phyloP scores from a whole-genome alignment of 2,113 vertebrate species.

The Dolichotis patagonum region DNA sequence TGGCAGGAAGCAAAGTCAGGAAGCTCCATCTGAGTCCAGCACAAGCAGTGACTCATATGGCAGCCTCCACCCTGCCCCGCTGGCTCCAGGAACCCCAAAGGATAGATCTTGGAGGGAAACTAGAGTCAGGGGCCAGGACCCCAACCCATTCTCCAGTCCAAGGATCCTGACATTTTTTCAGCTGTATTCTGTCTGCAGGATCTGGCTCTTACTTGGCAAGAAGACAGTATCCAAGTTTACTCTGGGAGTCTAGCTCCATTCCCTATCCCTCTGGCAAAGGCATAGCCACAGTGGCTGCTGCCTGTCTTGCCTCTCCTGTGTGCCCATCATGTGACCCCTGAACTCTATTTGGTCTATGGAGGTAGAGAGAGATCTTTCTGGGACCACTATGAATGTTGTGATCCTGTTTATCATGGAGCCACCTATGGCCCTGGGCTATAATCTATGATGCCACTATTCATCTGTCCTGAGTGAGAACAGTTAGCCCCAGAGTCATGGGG shows the following conservation, averaged over 20 bases:
- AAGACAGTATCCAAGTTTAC: neutral
- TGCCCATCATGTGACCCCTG: fast-evolving
- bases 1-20: neutral
- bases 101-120: neutral
- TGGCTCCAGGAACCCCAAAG: neutral
- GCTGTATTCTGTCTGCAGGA: neutral
- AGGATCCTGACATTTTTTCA: neutral
- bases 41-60: neutral
- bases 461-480: neutral
- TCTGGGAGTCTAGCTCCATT: neutral
- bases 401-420: neutral
- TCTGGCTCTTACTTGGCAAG: neutral
- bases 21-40: neutral
- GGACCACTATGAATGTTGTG: no score
- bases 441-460: neutral
- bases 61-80: neutral
- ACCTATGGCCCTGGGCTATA: neutral
- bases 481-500: neutral
- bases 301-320: neutral
- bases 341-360: neutral
- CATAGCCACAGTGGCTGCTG: no score
- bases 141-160: neutral
- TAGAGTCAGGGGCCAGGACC: neutral
- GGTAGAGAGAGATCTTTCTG: neutral
- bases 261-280: neutral